These are phyloP conservation scores for Sarcophilus harrisii DNA, from an alignment of 2,797 vertebrate species.

Conservation along the genomic window DNA sequence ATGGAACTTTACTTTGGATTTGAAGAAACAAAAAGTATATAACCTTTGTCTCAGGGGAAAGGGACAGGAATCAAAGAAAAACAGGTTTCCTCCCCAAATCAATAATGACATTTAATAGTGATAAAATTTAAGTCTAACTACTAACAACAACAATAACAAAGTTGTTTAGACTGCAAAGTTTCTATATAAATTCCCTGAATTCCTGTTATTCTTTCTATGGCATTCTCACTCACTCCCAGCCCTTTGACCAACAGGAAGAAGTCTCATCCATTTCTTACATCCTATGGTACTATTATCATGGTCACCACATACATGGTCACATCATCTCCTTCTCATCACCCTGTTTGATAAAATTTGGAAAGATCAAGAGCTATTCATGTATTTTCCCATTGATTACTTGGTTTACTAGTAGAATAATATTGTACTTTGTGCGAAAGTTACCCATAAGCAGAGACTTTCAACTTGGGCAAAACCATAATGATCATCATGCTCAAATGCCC, in stretches of 20 bases:
- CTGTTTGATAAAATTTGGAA: not conserved
- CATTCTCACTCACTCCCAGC: not conserved
- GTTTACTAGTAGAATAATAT: not conserved
- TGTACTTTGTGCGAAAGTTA: not conserved
- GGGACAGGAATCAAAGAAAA: no score
- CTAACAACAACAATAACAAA: no score
- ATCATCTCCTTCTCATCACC: not conserved
- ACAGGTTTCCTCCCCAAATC: no score
- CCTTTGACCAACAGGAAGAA: not conserved
- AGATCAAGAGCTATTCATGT: not conserved
- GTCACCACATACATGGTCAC: not conserved
- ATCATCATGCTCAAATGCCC: not conserved
- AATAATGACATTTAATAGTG: no score
- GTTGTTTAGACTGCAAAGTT: no score
- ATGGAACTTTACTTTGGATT: conserved; percentile 17
- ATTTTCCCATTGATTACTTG: not conserved
- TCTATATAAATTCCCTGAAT: not conserved
- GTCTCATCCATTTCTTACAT: not conserved
- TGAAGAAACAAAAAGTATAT: not conserved
- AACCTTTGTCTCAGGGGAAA: rapidly evolving
- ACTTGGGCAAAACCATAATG: not conserved
- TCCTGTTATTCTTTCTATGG: not conserved
- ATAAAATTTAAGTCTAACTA: no score
- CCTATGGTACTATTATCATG: not conserved
- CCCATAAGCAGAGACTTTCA: not conserved